Conservation (phyloP, 2,113 vertebrate genomes). For the Aplodontia rufa region DNA sequence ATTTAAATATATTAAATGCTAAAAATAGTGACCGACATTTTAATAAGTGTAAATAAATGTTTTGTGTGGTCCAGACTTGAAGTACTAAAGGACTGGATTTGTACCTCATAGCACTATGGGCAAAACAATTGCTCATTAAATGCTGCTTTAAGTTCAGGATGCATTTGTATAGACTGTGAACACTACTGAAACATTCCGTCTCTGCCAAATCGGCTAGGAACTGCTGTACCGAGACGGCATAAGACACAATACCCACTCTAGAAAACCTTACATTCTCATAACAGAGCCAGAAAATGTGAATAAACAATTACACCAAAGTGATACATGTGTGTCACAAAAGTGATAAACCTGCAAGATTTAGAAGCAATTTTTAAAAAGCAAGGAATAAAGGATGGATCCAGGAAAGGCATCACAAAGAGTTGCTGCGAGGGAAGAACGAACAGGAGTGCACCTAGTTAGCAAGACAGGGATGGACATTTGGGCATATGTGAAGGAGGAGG, state of each 20-base stretch:
- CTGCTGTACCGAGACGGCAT: neutral
- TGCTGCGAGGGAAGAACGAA: neutral
- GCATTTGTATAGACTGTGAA: neutral
- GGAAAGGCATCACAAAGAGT: neutral
- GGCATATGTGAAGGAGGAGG: neutral
- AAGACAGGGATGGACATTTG: neutral
- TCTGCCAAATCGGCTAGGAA: neutral
- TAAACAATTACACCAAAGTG: neutral
- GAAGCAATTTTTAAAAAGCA: neutral
- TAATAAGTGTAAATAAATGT: too few species aligned
- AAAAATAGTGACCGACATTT: too few species aligned
- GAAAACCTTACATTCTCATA: neutral
- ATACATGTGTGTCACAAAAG: neutral
- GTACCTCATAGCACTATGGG: neutral
- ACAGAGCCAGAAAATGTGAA: neutral
- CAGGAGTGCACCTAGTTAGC: neutral
- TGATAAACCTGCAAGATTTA: neutral
- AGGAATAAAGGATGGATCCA: neutral
- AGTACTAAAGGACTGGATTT: neutral
- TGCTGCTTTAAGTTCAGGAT: neutral
- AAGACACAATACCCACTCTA: neutral
- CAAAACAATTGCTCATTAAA: neutral
- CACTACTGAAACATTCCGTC: neutral
- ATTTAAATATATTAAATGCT: too few species aligned
- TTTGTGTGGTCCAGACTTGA: neutral